Evolutionary conservation across 2,113 vertebrate genomes (phyloP), one percentile per base, ranked within the genome.

Genomic region (Cebus imitator): DNA sequence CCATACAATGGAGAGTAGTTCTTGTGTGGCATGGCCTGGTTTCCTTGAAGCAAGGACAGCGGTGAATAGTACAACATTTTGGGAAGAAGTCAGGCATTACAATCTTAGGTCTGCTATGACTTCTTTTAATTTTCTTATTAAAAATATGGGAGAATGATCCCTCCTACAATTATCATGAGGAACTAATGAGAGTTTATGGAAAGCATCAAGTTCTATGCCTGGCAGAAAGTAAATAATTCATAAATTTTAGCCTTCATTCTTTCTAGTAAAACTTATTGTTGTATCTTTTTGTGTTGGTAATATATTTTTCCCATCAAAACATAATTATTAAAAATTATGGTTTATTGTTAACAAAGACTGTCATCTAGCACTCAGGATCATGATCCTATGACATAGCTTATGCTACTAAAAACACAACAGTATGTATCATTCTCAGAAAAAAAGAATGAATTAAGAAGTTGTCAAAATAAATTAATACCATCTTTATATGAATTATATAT

Each of bases 21-120:
- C 45, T 81, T 87, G 64, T 50, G 84, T 85, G 72, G 55, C 5
- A 4, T 87, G 66, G 45, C 78, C 52, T 91, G 70, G 20, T 91
- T 91, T 97, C 68, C 82, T 93, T 88, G 91, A 81, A 93, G 73
- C 66, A 61, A 78, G 27, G 72, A 76, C 37, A 76, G 66, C 37
- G 90, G 73, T 91, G 80, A 68, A 18, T 72, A 64, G 8, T 35
- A 11, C 21, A 21, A 35, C 40, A n/a, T 91, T 88, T 58, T 8
- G 64, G 40, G 27, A 92, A 80, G 37, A 78, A 45, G 25, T 85
- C 4, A 40, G 75, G 43, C 66, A 17, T 45, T 37, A 45, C n/a
- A 21, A 14, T 66, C 17, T 75, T 27, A 75, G 61, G 17, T 66
- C 80, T 87, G 55, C 83, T 72, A 2, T 21, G 37, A 37, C 27